Evolutionary conservation across 2,113 vertebrate species (phyloP).

Genomic region (Phrynosoma blainvillii): DNA sequence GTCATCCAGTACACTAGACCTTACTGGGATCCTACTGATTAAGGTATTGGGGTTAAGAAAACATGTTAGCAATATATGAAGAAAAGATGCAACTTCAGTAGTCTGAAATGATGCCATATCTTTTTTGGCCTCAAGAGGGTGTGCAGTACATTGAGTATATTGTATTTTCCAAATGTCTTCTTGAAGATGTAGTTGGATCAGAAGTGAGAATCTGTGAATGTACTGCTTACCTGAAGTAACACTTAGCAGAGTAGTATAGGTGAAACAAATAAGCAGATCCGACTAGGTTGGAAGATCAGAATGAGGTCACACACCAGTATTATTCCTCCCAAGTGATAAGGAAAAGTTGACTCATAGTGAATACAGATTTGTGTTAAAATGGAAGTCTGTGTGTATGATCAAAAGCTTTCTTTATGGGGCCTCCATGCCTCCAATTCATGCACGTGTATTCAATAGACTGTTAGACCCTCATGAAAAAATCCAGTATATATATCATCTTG

Average conservation of each 20-base stretch:
- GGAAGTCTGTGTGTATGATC: too few species aligned
- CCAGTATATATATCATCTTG: too few species aligned
- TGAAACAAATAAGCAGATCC: neutral
- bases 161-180: neutral
- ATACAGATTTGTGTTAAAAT: neutral
- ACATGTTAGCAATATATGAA: neutral
- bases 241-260: neutral
- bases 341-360: neutral
- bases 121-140: conserved; percentile 15
- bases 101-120: neutral
- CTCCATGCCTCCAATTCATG: neutral
- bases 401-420: neutral
- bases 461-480: neutral
- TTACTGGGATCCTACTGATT: neutral
- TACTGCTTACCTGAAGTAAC: neutral
- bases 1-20: neutral
- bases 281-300: neutral
- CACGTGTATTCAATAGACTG: neutral
- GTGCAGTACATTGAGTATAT: neutral
- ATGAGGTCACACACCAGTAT: neutral
- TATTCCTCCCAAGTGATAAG: neutral
- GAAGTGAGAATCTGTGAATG: neutral
- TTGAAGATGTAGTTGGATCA: too few species aligned
- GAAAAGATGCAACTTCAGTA: neutral
- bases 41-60: neutral